Conservation (phyloP, 2,113 vertebrate species). For the Myodes glareolus region DNA sequence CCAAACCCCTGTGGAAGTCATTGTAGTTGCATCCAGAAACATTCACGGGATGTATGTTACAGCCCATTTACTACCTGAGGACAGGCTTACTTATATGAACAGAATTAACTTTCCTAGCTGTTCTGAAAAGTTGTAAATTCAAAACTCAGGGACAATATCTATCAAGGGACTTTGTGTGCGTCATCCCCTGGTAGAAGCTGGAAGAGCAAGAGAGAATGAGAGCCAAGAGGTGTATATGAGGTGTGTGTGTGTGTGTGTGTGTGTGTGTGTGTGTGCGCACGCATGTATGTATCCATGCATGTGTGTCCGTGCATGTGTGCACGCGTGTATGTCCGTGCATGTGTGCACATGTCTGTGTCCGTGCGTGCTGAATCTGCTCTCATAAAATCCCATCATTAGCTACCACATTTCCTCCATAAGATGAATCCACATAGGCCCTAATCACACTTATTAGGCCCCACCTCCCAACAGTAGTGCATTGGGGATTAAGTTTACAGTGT, state of each 20-base stretch:
- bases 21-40: slow-evolving; percentile 1
- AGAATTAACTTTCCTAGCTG: not conserved
- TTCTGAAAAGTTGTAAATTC: not conserved
- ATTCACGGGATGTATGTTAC: not conserved
- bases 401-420: not conserved
- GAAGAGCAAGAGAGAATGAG: not conserved
- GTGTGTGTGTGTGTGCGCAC: not conserved
- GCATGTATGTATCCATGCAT: not conserved
- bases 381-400: not conserved
- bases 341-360: not conserved
- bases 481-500: not conserved
- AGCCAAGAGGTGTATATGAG: not conserved
- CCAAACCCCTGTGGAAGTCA: not conserved
- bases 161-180: not conserved
- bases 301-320: too few relatives aligned
- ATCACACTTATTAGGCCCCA: not conserved
- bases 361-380: not conserved
- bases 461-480: not conserved
- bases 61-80: not conserved
- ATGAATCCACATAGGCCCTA: not conserved
- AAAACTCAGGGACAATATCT: not conserved
- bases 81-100: not conserved
- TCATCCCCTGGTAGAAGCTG: not conserved
- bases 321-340: too few relatives aligned
- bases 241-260: not conserved